A percentile compares a stretch with the other conserved stretches of the same genome.
Conservation (phyloP, 2,113 vertebrate genomes). For the Spheniscus mendiculus region DNA sequence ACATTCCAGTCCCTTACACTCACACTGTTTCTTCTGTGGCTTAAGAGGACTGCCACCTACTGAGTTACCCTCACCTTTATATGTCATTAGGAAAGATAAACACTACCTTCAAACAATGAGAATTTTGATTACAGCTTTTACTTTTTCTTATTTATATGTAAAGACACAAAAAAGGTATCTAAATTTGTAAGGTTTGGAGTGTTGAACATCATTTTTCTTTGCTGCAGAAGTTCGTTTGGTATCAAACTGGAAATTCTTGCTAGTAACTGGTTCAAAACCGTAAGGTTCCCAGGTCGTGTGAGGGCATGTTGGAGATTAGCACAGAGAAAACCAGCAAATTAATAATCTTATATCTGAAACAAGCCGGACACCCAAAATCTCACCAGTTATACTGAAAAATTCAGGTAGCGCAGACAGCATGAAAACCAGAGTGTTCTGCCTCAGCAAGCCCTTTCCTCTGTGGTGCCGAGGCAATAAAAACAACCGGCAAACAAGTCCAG, state of each 20-base stretch:
- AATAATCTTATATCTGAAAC: not conserved
- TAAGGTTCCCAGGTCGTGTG: not conserved
- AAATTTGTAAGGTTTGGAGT: not conserved
- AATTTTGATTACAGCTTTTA: not conserved
- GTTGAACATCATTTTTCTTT: not conserved
- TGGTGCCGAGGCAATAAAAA: not conserved
- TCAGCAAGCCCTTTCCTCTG: not conserved
- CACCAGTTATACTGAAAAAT: not conserved
- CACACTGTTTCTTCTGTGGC: not conserved
- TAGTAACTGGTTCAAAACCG: not conserved
- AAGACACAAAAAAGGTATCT: not conserved
- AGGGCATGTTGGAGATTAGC: not conserved
- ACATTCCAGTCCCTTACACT: not conserved
- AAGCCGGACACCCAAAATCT: not conserved
- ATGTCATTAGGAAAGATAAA: not conserved
- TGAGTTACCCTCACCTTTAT: not conserved
- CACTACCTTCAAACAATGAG: not conserved
- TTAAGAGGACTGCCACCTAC: constrained; percentile 39
- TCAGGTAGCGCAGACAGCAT: not conserved
- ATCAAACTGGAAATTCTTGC: not conserved
- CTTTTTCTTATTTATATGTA: not conserved
- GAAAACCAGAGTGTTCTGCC: not conserved
- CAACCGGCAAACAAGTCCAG: not conserved
- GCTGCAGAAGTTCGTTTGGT: not conserved
- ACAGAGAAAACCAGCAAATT: not conserved